Base-by-base conservation (phyloP, 53 echinoderm and acorn worm species). In the Apostichopus leukothele region DNA sequence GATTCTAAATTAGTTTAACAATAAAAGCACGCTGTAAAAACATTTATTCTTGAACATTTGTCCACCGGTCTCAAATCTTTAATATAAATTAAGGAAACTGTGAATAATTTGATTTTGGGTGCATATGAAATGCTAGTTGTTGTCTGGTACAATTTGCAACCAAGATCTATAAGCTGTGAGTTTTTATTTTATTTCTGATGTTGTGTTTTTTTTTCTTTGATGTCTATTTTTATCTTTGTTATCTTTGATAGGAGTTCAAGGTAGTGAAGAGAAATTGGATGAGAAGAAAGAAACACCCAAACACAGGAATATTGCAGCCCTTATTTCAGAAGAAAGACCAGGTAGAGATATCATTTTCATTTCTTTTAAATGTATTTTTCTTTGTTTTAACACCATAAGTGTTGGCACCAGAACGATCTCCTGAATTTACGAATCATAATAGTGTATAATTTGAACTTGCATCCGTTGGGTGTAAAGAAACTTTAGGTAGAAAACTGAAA, bases 311-410 rank as follows among this genome's bases (percentile, higher is more conserved):
- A 87, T 87, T 85, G 95, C 91, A 12, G 90, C 93, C 26, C 88
- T 93, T 3, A 88, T 95, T 23, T 90, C 92, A 60, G 95, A 93
- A 74, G 95, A 95, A 60, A 91, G 95, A 57, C 83, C 74, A 86
- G 57, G 87, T 90, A 52, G 75, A 54, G 10, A 57, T 57, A 71
- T 16, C 71, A 16, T 13, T 71, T 71, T 71, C 18, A 71, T 71
- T 11, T 27, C 53, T 52, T 83, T 57, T 11, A 14, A 27, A 21
- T 51, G 20, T 27, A 83, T 12, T 14, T 39, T 39, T 39, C 39
- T 39, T 39, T 39, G 39, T 39, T 39, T 39, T 25, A 53, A 16
- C 75, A 75, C 75, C 14, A 16, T 75, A 7, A 10, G 75, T 26
- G 75, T 21, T 22, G 26, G 26, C 75, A 75, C 75, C 1, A 13